phyloP scores from a whole-genome alignment of 2,888 invertebrate genomes.

The Eugnorisma glareosa region DNA sequence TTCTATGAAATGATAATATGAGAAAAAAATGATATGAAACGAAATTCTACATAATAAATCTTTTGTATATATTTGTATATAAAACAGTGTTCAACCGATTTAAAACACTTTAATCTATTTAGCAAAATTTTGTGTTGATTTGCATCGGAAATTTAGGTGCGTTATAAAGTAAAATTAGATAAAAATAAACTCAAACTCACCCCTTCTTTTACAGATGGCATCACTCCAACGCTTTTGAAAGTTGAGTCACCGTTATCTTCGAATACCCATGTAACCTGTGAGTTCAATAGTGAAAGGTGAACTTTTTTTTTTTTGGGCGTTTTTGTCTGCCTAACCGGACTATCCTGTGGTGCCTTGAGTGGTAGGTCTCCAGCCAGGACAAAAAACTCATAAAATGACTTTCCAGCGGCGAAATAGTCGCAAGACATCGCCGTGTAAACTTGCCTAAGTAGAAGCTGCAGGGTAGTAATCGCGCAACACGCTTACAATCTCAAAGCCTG shows the following conservation, averaged over 20 bases:
- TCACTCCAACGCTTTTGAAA: constrained; percentile 38
- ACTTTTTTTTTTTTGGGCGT: too few species aligned
- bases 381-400: too few species aligned
- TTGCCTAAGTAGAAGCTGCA: too few species aligned
- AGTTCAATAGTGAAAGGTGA: not conserved
- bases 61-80: too few species aligned
- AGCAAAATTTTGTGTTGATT: not conserved
- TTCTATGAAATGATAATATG: too few species aligned
- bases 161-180: not conserved
- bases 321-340: too few species aligned
- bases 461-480: not conserved
- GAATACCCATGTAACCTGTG: constrained; percentile 77
- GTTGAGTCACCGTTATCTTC: constrained; percentile 71
- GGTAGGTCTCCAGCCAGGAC: too few species aligned
- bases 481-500: not conserved
- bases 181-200: constrained; percentile 18
- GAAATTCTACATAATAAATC: too few species aligned
- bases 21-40: too few species aligned
- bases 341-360: too few species aligned
- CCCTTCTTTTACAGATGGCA: not conserved
- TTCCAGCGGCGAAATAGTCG: not conserved
- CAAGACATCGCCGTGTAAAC: too few species aligned
- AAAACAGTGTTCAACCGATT: too few species aligned
- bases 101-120: not conserved
- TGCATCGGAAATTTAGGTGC: not conserved